Evolutionary conservation across 2,888 invertebrate genomes (phyloP), one percentile per base, ranked within the genome.

Genomic region (Eristalis tenax): DNA sequence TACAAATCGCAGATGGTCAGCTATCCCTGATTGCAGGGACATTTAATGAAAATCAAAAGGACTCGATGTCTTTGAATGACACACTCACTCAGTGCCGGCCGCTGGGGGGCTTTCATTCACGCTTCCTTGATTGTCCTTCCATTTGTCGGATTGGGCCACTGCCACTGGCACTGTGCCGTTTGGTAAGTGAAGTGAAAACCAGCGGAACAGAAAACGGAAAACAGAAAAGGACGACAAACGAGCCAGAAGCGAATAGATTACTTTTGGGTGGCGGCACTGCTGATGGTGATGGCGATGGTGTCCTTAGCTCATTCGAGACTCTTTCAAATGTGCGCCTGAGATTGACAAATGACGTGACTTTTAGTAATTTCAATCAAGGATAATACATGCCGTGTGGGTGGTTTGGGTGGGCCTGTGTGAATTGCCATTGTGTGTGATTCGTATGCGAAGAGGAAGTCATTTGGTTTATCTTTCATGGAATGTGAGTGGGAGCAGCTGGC

Each of bases 341-440:
- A 88, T 88, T 88, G 88, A 88, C 88, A 88, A 88, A 88, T 88
- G 88, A 84, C 88, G 88, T 88, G 88, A 88, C 88, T 88, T 84
- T 74, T 81, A 70, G 80, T 84, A 76, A 88, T 88, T 88, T 88
- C 88, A 83, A 84, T 84, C 83, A 77, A 80, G 68, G 79, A 83
- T 87, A 79, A 79, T 50, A 69, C 71, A 79, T 50, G 78, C 83
- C 70, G 63, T 56, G 69, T 68, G 57, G 57, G 75, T 70, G 13
- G 4, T 6, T 26, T 32, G 32, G n/a, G 43, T 4, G 56, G 35
- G 15, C 32, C 4, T 28, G 56, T 63, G 57, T 57, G 4, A 18
- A 35, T n/a, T 76, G 32, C 8, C 32, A 32, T 32, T 32, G 32
- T 73, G 57, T 75, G n/a, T 18, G 50, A 26, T 40, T 56, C n/a